These are phyloP conservation scores for Rhynchopsitta pachyrhyncha DNA, from an alignment of 2,113 vertebrate species.

Conservation along the genomic window DNA sequence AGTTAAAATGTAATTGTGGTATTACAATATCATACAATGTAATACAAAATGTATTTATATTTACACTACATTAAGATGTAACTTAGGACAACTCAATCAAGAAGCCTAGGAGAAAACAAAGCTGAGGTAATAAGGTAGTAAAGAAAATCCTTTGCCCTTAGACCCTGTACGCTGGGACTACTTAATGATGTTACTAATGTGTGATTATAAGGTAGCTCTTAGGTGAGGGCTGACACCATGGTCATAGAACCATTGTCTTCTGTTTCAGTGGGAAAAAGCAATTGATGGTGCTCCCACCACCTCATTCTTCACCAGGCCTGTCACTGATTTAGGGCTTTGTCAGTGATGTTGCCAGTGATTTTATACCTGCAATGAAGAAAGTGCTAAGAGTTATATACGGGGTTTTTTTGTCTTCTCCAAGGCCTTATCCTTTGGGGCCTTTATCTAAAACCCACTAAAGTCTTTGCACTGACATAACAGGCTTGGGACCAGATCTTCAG, in stretches of 20 bases:
- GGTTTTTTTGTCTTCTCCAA: neutral
- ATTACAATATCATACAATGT: neutral
- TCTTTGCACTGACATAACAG: neutral
- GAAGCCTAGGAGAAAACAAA: neutral
- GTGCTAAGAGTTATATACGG: neutral
- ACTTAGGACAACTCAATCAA: neutral
- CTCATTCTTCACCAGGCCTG: neutral
- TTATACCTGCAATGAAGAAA: neutral
- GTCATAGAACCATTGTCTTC: neutral
- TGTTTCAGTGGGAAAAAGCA: neutral
- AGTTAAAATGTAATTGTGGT: neutral
- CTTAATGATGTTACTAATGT: neutral
- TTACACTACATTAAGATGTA: neutral
- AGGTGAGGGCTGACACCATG: neutral
- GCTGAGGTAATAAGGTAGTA: neutral
- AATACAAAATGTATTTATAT: neutral
- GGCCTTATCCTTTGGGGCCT: neutral
- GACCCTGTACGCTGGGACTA: neutral
- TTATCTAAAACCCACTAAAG: constrained; percentile 12
- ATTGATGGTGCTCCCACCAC: neutral
- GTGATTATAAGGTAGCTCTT: neutral
- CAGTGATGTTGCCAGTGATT: neutral
- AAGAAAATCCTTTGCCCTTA: neutral
- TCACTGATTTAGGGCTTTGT: neutral
- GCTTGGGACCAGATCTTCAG: neutral